These are phyloP conservation scores for Azemiops feae DNA, from an alignment of 2,113 vertebrate genomes.

Conservation along the genomic window DNA sequence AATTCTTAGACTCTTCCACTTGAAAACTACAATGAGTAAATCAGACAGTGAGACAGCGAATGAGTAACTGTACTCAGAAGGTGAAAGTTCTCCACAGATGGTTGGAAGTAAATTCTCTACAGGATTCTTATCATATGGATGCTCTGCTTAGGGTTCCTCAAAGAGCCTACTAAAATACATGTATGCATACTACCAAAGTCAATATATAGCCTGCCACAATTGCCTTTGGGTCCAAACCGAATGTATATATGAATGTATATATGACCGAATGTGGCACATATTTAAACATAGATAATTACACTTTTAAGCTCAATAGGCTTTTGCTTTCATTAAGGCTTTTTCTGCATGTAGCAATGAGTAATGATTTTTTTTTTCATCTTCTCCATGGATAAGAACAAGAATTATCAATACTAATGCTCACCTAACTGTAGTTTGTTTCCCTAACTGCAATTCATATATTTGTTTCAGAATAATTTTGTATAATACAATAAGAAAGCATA, in stretches of 20 bases:
- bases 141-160: not conserved
- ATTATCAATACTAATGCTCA: not conserved
- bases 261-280: not conserved
- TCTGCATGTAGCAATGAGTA: not conserved
- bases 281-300: slow-evolving; percentile 17
- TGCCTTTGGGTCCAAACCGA: not conserved
- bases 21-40: not conserved
- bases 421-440: not conserved
- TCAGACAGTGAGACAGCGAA: not conserved
- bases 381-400: not conserved
- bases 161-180: not conserved
- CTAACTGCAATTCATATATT: not conserved
- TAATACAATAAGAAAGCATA: not conserved
- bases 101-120: not conserved
- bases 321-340: not conserved
- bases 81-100: not conserved
- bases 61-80: not conserved
- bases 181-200: not conserved
- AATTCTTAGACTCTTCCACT: not conserved
- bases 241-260: not conserved
- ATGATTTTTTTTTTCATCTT: not conserved
- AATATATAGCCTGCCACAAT: not conserved
- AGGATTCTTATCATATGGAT: not conserved
- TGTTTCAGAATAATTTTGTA: not conserved
- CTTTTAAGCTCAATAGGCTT: not conserved